Base-by-base conservation (phyloP, 2,113 vertebrate species). In the Tricholaema leucomelas region DNA sequence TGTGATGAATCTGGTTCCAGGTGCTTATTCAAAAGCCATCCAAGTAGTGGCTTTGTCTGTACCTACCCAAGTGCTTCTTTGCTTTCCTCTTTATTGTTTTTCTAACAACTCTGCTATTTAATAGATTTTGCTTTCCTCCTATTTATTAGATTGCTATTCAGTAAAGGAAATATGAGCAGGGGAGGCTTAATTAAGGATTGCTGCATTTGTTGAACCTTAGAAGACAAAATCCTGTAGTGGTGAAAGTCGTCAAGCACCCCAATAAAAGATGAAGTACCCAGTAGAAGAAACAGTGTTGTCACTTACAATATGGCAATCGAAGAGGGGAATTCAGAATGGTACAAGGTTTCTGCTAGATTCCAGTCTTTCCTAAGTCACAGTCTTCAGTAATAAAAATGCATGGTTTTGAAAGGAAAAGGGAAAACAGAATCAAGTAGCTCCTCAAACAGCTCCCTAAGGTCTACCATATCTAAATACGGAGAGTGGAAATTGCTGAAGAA, bases 1-100 rank as follows among this genome's bases (percentile, higher is more conserved):
- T 96, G 61, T 67, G 75, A 83, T 61, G 30, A 58, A 84, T 91
- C 56, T 52, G 23, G 25, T 92, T 93, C 64, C 63, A 73, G 64
- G 30, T 88, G 35, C 46, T 94, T 86, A 60, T 75, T 88, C 69
- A 30, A 81, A 87, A 90, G 38, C 66, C 28, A 9, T n/a, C 48
- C 66, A 12, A 92, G 63, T 15, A 65, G 59, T 61, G 50, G 21
- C 31, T 93, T 88, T 91, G 66, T 54, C 86, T 69, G 54, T 40
- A 40, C 50, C 65, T 65, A 61, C 27, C 67, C 58, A 73, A 35
- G 14, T 78, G 44, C 14, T 72, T 67, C 48, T 55, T 50, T 56
- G 21, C 35, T 50, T 40, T 58, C 30, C 33, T 71, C 23, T 71
- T 35, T 21, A 23, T 69, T 65, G 3, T 60, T 91, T 65, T 79